Conservation (phyloP, 2,113 vertebrate species). For the Apaloderma vittatum region DNA sequence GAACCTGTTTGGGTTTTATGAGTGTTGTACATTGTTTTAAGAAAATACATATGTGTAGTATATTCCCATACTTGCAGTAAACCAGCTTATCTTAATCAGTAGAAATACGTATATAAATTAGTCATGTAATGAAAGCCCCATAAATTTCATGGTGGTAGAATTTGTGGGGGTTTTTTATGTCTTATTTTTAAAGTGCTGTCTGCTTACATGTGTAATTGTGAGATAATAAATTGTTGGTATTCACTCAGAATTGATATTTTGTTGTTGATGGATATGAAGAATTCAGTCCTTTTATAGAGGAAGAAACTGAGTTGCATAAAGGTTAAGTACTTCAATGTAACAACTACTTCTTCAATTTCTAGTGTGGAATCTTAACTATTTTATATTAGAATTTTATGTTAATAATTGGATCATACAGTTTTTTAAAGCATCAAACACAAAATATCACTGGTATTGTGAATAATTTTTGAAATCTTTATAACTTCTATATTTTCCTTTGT, state of each 20-base stretch:
- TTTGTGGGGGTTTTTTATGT: neutral
- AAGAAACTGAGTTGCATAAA: neutral
- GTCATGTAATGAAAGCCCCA: neutral
- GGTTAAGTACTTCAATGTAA: neutral
- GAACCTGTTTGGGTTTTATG: neutral
- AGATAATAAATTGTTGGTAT: neutral
- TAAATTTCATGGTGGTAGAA: neutral
- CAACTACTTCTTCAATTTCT: neutral
- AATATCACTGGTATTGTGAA: neutral
- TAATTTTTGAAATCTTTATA: neutral
- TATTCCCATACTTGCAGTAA: neutral
- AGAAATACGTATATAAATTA: neutral
- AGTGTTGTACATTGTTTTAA: neutral
- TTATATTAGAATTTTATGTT: neutral
- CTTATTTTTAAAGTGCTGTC: neutral
- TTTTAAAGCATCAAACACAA: neutral
- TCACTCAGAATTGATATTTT: neutral
- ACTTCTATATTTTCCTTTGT: slow-evolving; percentile 71
- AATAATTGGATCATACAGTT: neutral
- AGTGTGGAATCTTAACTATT: neutral
- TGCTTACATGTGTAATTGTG: neutral
- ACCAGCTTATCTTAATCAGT: neutral
- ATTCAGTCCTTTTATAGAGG: neutral
- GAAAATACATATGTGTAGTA: neutral
- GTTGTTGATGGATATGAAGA: neutral